phyloP scores from a whole-genome alignment of 1,140 invertebrate genomes.

The Calycopis cecrops region DNA sequence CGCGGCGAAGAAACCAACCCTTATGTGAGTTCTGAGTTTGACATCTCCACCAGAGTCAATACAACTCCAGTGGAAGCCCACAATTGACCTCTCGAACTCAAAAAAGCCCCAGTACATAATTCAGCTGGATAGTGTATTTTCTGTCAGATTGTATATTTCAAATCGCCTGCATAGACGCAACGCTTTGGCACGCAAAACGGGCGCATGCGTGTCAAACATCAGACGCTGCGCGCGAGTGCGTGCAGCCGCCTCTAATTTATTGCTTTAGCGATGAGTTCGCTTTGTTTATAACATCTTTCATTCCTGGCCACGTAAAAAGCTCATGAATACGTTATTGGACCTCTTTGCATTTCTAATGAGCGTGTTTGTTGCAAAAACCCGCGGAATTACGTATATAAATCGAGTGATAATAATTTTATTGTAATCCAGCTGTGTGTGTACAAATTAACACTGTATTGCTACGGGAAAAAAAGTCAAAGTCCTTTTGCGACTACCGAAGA shows the following conservation, averaged over 20 bases:
- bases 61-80: no score
- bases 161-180: conserved; percentile 39
- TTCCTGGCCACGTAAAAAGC: conserved; percentile 54
- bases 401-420: conserved; percentile 28
- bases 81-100: no score
- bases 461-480: no score
- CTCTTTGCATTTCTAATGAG: conserved; percentile 28
- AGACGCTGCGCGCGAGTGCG: conserved; percentile 58
- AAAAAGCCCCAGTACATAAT: no score
- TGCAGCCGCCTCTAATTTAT: conserved; percentile 64
- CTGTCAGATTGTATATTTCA: conserved; percentile 36
- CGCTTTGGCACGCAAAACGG: conserved; percentile 54
- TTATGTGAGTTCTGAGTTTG: no score
- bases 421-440: neutral
- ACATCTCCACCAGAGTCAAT: no score
- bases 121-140: conserved; percentile 17
- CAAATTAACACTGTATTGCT: neutral
- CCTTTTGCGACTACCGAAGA: no score
- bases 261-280: conserved; percentile 53
- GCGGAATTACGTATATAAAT: conserved; percentile 22
- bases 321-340: conserved; percentile 53
- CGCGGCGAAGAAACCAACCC: no score
- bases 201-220: conserved; percentile 57
- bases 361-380: conserved; percentile 25
- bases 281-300: conserved; percentile 65